Evolutionary conservation across 2,113 vertebrate species (phyloP).

Genomic region (Leuciscus idus): DNA sequence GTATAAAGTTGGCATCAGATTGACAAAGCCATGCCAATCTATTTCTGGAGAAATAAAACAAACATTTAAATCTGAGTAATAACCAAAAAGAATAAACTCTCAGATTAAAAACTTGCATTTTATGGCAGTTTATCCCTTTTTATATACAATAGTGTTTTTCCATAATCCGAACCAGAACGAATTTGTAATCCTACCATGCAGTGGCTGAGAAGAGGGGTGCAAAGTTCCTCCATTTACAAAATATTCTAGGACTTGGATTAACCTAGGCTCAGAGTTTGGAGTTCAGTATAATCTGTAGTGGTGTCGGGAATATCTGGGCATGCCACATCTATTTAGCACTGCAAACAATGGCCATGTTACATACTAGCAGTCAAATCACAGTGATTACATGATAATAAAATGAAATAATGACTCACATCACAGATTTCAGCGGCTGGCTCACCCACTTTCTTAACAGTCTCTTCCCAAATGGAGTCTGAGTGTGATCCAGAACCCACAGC

Average conservation of each 20-base stretch:
- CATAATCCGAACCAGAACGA: slow-evolving; percentile 59
- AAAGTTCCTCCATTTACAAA: slow-evolving; percentile 8
- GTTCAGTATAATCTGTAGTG: neutral
- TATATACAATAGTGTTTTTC: slow-evolving; percentile 61
- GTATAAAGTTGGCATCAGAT: neutral
- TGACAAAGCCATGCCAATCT: neutral
- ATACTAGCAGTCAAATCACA: neutral
- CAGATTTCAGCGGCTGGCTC: slow-evolving; percentile 85
- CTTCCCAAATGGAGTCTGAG: slow-evolving; percentile 87
- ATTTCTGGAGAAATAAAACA: neutral
- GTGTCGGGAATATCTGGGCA: neutral
- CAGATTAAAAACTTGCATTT: slow-evolving; percentile 55
- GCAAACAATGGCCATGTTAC: neutral
- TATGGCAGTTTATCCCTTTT: slow-evolving; percentile 70
- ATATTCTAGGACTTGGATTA: slow-evolving; percentile 19
- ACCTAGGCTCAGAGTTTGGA: neutral
- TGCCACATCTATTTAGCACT: neutral
- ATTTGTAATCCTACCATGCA: neutral
- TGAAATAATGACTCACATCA: slow-evolving; percentile 79
- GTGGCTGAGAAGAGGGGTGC: neutral
- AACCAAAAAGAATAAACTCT: neutral
- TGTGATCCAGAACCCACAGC: slow-evolving; percentile 94
- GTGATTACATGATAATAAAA: neutral
- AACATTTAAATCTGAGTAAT: neutral
- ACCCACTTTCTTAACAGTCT: slow-evolving; percentile 93